Percentiles rank a stretch among this genome's conserved stretches.
These are phyloP conservation scores for Xiphydria camelus DNA, from an alignment of 2,888 invertebrate species.

Conservation along the genomic window DNA sequence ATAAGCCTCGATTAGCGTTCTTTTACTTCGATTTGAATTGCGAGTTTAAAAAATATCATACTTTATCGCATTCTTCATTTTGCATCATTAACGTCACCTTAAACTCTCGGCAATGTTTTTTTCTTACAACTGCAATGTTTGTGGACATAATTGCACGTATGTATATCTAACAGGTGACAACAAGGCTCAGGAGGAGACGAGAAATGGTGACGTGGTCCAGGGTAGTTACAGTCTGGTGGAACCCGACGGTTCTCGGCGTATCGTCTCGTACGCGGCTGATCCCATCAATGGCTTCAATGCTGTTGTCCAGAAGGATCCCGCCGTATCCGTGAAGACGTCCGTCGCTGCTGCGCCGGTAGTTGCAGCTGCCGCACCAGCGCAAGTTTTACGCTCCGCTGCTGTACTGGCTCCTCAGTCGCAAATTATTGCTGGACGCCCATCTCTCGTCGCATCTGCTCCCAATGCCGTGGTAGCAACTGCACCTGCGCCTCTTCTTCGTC, in stretches of 20 bases:
- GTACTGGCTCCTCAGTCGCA: conserved; percentile 15
- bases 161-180: conserved; percentile 53
- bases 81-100: too few relatives aligned
- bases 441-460: conserved; percentile 22
- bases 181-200: conserved; percentile 51
- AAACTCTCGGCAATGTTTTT: too few relatives aligned
- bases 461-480: conserved; percentile 17
- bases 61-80: too few relatives aligned
- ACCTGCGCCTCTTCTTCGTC: conserved; percentile 26
- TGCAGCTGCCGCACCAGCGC: conserved; percentile 17
- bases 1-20: too few relatives aligned
- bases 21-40: too few relatives aligned
- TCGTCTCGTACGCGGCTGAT: conserved; percentile 49
- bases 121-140: too few relatives aligned
- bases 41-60: too few relatives aligned
- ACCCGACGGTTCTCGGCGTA: conserved; percentile 47
- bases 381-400: conserved; percentile 19
- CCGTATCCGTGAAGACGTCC: conserved; percentile 33
- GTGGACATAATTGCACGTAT: too few relatives aligned
- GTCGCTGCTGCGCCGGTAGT: conserved; percentile 19
- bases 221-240: conserved; percentile 51
- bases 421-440: conserved; percentile 26
- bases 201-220: conserved; percentile 48
- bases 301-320: conserved; percentile 45
- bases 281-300: conserved; percentile 52